Conservation (phyloP, 2,888 invertebrate species). For the Dyspetes luteomarginatus region DNA sequence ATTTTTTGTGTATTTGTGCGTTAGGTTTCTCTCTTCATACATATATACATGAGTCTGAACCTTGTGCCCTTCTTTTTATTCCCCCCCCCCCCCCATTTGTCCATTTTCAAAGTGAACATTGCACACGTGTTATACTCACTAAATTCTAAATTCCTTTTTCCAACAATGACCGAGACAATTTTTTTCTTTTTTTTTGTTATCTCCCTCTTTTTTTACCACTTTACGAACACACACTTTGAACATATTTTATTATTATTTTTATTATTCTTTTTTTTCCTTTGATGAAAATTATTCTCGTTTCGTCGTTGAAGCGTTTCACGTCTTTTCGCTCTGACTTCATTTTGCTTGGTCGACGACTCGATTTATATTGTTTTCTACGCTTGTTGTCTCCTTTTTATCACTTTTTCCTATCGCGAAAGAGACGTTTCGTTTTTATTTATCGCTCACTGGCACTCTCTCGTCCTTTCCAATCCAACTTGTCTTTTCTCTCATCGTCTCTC, state of each 20-base stretch:
- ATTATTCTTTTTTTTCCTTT: no score
- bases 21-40: background rate
- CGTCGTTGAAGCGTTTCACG: background rate
- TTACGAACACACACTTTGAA: no score
- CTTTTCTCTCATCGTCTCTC: no score
- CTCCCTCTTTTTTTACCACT: no score
- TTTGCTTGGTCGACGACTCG: background rate
- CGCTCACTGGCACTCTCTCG: background rate
- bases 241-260: no score
- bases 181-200: background rate
- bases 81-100: background rate
- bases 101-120: background rate
- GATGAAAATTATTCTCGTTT: background rate
- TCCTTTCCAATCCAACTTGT: slow-evolving; percentile 12
- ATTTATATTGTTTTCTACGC: background rate
- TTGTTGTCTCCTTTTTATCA: background rate
- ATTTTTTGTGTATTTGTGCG: no score
- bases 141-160: background rate
- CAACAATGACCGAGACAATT: background rate
- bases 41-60: background rate
- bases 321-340: slow-evolving; percentile 1
- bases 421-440: slow-evolving; percentile 14
- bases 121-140: background rate
- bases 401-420: background rate
- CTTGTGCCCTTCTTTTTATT: slow-evolving; percentile 1